A percentile compares a stretch with the other conserved stretches of the same genome.
Conservation (phyloP, 2,113 vertebrate genomes). For the Argyrosomus japonicus region DNA sequence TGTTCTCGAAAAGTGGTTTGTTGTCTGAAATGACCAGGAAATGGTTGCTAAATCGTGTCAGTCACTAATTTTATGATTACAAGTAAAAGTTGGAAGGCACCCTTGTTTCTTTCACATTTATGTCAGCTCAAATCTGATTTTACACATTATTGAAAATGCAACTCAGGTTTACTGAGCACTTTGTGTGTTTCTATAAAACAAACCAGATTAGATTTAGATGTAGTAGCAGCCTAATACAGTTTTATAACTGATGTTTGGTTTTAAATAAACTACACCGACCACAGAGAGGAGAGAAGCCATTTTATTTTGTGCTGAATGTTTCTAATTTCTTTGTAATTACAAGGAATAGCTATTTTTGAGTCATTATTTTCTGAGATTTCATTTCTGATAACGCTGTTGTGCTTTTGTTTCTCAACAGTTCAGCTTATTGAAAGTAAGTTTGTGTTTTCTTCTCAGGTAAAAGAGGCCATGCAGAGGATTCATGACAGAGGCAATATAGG, state of each 20-base stretch:
- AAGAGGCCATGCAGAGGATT: constrained; percentile 99
- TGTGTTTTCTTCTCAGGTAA: constrained; percentile 87
- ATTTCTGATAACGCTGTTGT: background rate
- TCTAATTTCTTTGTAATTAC: background rate
- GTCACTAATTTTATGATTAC: background rate
- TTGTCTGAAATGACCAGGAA: constrained; percentile 5
- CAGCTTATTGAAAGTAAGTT: constrained; percentile 6
- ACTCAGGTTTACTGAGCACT: background rate
- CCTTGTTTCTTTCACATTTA: background rate
- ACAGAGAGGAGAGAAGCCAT: background rate
- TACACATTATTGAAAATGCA: background rate
- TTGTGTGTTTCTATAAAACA: background rate
- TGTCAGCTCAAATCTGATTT: background rate
- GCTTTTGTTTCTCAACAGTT: background rate
- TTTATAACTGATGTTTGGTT: background rate
- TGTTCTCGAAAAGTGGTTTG: background rate
- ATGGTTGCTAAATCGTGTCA: background rate
- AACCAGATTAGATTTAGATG: background rate
- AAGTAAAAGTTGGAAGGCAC: background rate
- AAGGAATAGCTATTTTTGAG: background rate
- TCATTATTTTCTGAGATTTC: background rate
- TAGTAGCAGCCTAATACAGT: background rate
- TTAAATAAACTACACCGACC: background rate
- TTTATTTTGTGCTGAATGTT: background rate
- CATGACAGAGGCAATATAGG: constrained; percentile 99